Evolutionary conservation across 92 coral and sea anemone genomes (phyloP), one percentile per base, ranked within the genome.

Genomic region (Heliopora coerulea): DNA sequence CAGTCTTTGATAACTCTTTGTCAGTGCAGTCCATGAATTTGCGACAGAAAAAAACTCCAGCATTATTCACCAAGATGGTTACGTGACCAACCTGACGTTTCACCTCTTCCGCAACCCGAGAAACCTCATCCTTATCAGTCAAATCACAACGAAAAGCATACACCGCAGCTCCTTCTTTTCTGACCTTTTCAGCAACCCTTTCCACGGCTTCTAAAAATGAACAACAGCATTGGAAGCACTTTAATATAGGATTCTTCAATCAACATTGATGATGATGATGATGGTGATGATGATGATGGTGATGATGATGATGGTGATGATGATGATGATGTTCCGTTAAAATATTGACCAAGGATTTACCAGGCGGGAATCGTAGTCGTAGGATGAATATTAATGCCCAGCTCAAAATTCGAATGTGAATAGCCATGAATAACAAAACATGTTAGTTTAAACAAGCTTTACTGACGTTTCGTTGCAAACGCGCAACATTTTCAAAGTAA

Each of bases 1-100:
- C 82, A 39, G 90, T 79, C 63, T 85, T 91, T 49, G 81, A 80
- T 49, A 91, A 86, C 69, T 91, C 86, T 11, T 60, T 84, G 44
- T 91, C 95, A 37, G 86, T 75, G 25, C 84, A 79, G 18, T 83
- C 77, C 72, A 88, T 29, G n/a, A 91, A 33, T 42, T 81, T 68
- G 49, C 46, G 80, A 42, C 88, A 87, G 61, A 32, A 41, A 56
- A 88, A 29, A 46, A 91, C 84, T 23, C 97, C 95, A 73, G 95
- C 97, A 81, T 91, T 91, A 70, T 91, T 91, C 32, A 91, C 86
- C 52, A 91, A 65, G 57, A 91, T 86, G 67, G 89, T 88, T 1
- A 91, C 86, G n/a, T 80, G 77, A 19, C 97, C 97, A 40, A 83
- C 85, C 30, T 91, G 96, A 11, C 62, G 63, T 60, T 86, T 86